Evolutionary conservation across 2,797 vertebrate genomes (phyloP).

Genomic region (Lagorchestes hirsutus): DNA sequence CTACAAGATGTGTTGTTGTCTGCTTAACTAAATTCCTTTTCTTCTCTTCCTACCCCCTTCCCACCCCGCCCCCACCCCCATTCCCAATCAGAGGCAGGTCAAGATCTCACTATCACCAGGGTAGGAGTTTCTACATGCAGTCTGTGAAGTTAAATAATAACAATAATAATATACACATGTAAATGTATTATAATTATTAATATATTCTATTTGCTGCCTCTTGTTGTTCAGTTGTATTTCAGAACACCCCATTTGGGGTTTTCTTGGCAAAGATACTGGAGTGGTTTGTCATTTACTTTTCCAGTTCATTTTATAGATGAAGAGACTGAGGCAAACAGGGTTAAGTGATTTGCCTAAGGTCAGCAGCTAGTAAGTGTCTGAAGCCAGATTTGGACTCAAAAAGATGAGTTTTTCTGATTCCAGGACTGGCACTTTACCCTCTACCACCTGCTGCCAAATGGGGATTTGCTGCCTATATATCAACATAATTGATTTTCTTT

Average conservation of each 20-base stretch:
- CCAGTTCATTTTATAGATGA: background rate
- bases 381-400: too few relatives aligned
- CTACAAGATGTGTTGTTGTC: background rate
- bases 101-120: background rate
- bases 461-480: too few relatives aligned
- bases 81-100: background rate
- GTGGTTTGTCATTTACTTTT: background rate
- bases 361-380: background rate
- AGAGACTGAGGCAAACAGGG: background rate
- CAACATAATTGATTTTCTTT: background rate
- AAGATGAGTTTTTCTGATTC: background rate
- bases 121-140: background rate
- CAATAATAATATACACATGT: background rate
- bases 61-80: too few relatives aligned
- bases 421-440: background rate
- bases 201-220: too few relatives aligned
- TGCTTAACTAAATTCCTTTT: background rate
- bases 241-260: background rate
- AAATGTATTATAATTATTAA: background rate
- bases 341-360: background rate
- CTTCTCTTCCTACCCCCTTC: background rate
- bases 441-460: background rate
- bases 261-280: background rate
- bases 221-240: background rate
- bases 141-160: background rate